Evolutionary conservation across 2,113 vertebrate genomes (phyloP).

Genomic region (Ornithorhynchus anatinus): DNA sequence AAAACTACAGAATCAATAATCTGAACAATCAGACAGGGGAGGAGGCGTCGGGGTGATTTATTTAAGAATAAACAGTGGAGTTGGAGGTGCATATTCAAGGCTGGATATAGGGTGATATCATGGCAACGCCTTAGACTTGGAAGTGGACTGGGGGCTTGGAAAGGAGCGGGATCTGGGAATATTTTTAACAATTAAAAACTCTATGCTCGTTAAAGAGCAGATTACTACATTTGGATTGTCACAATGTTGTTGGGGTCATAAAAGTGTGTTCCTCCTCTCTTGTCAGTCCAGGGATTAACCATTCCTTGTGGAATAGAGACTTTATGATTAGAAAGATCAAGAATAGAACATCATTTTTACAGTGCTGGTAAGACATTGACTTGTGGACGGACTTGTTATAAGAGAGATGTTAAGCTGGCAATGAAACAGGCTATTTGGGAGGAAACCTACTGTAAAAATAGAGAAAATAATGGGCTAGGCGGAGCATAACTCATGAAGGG

Average conservation of each 20-base stretch:
- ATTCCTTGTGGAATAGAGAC: constrained; percentile 44
- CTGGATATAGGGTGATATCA: background rate
- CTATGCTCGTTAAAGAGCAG: constrained; percentile 41
- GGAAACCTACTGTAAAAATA: constrained; percentile 14
- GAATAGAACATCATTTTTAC: constrained; percentile 6
- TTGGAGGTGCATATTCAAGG: background rate
- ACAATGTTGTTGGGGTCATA: constrained; percentile 44
- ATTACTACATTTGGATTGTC: constrained; percentile 28
- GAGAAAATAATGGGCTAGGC: constrained; percentile 28
- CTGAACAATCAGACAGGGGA: constrained; percentile 3
- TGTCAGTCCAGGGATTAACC: constrained; percentile 42
- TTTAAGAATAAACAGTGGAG: constrained; percentile 12
- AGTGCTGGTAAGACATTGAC: constrained; percentile 6
- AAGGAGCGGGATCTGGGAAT: background rate
- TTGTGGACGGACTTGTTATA: background rate
- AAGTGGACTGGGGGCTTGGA: background rate
- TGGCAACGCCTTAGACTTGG: too few relatives aligned
- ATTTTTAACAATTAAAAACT: background rate
- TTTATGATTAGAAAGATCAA: constrained; percentile 29
- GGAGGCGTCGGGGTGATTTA: constrained; percentile 17
- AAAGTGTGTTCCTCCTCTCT: constrained; percentile 22
- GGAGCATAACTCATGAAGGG: constrained; percentile 29
- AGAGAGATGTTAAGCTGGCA: constrained; percentile 17
- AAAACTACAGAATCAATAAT: constrained; percentile 39
- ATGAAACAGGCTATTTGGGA: constrained; percentile 15